Evolutionary conservation across 2,888 invertebrate species (phyloP).

Genomic region (Pandemis cinnamomeana): DNA sequence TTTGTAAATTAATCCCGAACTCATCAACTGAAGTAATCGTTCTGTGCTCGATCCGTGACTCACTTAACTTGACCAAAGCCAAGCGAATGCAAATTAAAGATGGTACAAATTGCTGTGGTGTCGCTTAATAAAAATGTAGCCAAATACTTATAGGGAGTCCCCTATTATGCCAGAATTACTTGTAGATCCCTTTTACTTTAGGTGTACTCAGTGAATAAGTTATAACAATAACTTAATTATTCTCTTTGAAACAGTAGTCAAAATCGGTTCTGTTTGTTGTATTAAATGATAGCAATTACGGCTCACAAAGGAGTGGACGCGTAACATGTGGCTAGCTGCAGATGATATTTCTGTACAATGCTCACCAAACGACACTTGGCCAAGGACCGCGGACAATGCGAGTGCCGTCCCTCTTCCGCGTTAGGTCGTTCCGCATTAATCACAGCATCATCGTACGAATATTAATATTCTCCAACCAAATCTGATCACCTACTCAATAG

Average conservation of each 20-base stretch:
- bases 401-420: slow-evolving; percentile 72
- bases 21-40: slow-evolving; percentile 23
- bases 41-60: slow-evolving; percentile 2
- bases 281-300: slow-evolving; percentile 54
- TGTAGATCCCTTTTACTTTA: no score
- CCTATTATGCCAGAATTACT: no score
- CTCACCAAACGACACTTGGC: slow-evolving; percentile 55
- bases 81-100: slow-evolving; percentile 27
- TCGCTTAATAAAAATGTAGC: background rate
- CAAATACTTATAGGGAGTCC: background rate
- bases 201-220: background rate
- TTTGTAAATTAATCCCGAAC: slow-evolving; percentile 45
- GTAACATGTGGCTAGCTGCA: slow-evolving; percentile 37
- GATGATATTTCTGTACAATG: slow-evolving; percentile 44
- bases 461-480: slow-evolving; percentile 71
- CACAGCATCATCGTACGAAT: slow-evolving; percentile 71
- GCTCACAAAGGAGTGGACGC: slow-evolving; percentile 44
- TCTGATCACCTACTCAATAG: slow-evolving; percentile 49
- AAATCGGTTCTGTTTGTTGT: slow-evolving; percentile 52
- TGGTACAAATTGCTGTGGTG: background rate
- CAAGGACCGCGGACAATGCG: slow-evolving; percentile 77
- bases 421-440: slow-evolving; percentile 74
- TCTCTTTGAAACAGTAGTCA: slow-evolving; percentile 56
- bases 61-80: slow-evolving; percentile 10
- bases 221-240: slow-evolving; percentile 56